Evolutionary conservation across 1,140 invertebrate genomes (phyloP).

Genomic region (Apolygus lucorum): DNA sequence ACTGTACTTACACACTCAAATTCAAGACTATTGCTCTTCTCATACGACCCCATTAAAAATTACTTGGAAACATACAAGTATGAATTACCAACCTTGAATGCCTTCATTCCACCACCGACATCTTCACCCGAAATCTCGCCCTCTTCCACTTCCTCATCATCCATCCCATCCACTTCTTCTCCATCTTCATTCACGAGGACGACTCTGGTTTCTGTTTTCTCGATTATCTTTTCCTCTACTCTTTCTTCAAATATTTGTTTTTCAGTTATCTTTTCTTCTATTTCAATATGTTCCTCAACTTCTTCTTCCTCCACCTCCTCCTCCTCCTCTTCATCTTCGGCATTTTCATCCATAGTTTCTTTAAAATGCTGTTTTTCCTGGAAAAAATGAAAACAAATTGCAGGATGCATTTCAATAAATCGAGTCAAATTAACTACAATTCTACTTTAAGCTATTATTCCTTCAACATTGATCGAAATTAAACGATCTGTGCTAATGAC

Average conservation of each 20-base stretch:
- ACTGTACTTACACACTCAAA: too few species aligned
- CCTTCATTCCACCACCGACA: neutral
- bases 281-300: constrained; percentile 9
- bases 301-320: constrained; percentile 5
- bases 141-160: constrained; percentile 16
- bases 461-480: neutral
- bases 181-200: neutral
- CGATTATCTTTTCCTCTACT: constrained; percentile 8
- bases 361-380: neutral
- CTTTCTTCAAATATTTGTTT: neutral
- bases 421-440: neutral
- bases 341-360: neutral
- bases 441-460: neutral
- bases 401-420: neutral
- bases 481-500: too few species aligned
- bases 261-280: constrained; percentile 9
- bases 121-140: constrained; percentile 1
- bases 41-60: too few species aligned
- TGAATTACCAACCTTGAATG: constrained; percentile 15
- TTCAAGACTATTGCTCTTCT: too few species aligned
- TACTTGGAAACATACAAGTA: too few species aligned
- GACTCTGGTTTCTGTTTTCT: constrained; percentile 4
- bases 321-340: neutral
- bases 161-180: neutral
- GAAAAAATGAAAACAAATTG: neutral